Percentiles rank a stretch among this genome's conserved stretches.
Conservation (phyloP, 2,113 vertebrate genomes). For the Platysternon megacephalum region DNA sequence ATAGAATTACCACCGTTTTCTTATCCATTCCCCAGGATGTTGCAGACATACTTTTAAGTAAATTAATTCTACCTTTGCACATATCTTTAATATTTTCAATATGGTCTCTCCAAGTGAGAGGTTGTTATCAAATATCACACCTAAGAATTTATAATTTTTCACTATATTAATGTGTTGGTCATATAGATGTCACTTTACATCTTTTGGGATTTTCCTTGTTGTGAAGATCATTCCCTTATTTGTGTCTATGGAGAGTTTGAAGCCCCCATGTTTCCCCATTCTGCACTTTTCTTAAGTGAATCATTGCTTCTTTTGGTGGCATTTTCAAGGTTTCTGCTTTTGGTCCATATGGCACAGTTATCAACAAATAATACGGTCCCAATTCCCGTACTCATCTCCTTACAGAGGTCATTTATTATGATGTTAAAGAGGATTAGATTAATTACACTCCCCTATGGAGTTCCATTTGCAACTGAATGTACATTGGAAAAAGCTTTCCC, state of each 20-base stretch:
- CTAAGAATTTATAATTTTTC: background rate
- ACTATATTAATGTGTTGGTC: background rate
- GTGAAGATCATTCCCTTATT: background rate
- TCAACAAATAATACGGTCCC: background rate
- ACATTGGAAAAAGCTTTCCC: background rate
- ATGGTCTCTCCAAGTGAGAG: background rate
- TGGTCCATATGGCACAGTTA: background rate
- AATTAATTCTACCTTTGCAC: background rate
- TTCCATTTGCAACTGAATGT: background rate
- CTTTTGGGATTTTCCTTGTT: background rate
- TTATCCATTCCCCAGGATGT: background rate
- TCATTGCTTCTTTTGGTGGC: background rate
- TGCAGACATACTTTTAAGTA: background rate
- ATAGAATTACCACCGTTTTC: background rate
- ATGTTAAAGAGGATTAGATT: background rate
- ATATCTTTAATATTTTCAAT: background rate
- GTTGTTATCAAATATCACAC: background rate
- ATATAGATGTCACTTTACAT: background rate
- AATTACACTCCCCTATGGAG: background rate
- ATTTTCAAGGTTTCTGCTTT: background rate
- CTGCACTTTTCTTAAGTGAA: background rate
- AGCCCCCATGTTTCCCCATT: background rate
- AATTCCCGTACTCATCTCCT: background rate
- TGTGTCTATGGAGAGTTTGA: background rate
- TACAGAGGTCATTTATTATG: background rate